Evolutionary conservation across 1,140 invertebrate species (phyloP), one percentile per base, ranked within the genome.

Genomic region (Neocloeon triangulifer): DNA sequence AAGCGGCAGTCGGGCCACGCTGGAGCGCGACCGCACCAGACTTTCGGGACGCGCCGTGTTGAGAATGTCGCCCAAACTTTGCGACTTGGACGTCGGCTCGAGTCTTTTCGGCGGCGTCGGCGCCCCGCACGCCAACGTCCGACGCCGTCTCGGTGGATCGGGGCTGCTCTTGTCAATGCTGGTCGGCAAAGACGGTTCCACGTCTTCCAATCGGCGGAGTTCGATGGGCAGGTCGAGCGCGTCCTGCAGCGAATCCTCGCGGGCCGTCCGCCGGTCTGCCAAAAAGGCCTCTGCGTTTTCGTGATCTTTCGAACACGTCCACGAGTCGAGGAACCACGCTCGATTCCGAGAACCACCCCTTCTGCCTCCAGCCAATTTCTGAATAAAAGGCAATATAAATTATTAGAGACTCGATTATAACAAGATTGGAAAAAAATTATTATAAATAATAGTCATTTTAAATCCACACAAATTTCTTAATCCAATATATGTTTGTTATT

Each of bases 181-280:
- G n/a, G n/a, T n/a, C n/a, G n/a, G n/a, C n/a, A n/a, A n/a, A n/a
- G n/a, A 46, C 10, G 31, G 19, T 38, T 53, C 59, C 27, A 67
- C 67, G 42, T 81, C 75, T 45, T 89, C 82, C 23, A 88, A 55
- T 14, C 80, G 61, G n/a, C 80, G 60, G 15, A 91, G 51, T 54
- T 91, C 84, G 26, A 91, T 91, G 2, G 82, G 82, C 29, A 85
- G 53, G 43, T 86, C 76, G 39, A 12, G 22, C 22, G 8, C 22
- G 8, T 8, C 22, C 22, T 12, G n/a, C 37, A 1, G 39, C n/a
- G 9, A 34, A 20, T 17, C 35, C 37, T 35, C 14, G 18, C 7
- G 31, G 27, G 5, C 14, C 13, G 2, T 29, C 35, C 7, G 27
- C 27, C 7, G 34, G 17, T 5, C 34, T 21, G 13, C 16, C 28